Evolutionary conservation across 1,140 invertebrate species (phyloP), one percentile per base, ranked within the genome.

Genomic region (Trichonephila clavata): DNA sequence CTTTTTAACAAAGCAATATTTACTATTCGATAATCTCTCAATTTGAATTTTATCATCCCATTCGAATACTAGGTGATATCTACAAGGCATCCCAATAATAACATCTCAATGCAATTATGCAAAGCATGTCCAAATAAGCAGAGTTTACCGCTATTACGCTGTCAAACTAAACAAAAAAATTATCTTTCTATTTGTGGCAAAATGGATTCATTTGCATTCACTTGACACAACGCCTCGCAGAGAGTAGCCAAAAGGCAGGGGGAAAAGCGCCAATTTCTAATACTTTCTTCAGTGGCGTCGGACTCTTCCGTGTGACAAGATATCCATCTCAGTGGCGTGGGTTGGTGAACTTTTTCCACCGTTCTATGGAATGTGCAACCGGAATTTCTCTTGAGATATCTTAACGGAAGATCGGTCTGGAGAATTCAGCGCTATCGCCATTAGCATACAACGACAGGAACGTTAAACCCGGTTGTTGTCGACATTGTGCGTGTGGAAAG

Each of bases 271-370:
- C 43, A 68, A 24, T n/a, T 68, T 68, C 63, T 7, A 68, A 27
- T 68, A 68, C 63, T 68, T 68, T 68, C 63, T 68, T 68, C n/a
- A 27, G n/a, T 14, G n/a, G 63, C n/a, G 63, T 68, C 63, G n/a
- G 0, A 13, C 63, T 77, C 68, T 77, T 77, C 68, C 68, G 68
- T 18, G 24, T 77, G 27, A 32, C 68, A 77, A 18, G 43, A 18
- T 77, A 77, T 32, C 27, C 14, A 77, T 77, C 68, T 77, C 16
- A 16, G 18, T 68, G 63, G 63, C 63, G 24, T 77, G 24, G 68
- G 68, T 77, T 77, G 68, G 68, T 27, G 68, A 77, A 18, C 27
- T 32, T 77, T 32, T 32, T 32, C 16, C 21, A 24, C 21, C 63
- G 14, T 68, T 27, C 27, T 14, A 13, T 18, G 68, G 68, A 32